These are phyloP conservation scores for Sussaba pulchella DNA, from an alignment of 2,888 invertebrate species.

Conservation along the genomic window DNA sequence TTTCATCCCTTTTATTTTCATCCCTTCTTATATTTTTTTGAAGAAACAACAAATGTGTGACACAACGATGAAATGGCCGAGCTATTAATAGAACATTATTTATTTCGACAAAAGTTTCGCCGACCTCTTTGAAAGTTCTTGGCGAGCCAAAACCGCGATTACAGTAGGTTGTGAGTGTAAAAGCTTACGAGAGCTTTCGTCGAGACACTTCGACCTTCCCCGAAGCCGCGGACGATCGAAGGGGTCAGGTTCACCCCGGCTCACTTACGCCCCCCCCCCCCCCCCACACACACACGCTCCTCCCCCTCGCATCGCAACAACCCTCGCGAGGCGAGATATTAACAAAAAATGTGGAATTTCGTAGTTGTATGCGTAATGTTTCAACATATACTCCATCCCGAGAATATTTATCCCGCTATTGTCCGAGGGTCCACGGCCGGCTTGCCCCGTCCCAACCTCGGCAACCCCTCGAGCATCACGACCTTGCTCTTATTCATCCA, in stretches of 20 bases:
- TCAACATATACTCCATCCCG: constrained; percentile 10
- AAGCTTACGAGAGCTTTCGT: constrained; percentile 32
- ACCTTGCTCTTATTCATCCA: constrained; percentile 54
- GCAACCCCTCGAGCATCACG: constrained; percentile 31
- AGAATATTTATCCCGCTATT: constrained; percentile 35
- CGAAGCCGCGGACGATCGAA: constrained; percentile 36
- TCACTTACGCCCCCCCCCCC: constrained; percentile 36
- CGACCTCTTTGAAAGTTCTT: constrained; percentile 20
- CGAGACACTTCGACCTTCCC: constrained; percentile 51
- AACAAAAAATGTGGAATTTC: constrained; percentile 38
- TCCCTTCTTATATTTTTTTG: constrained; percentile 1
- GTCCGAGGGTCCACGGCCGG: constrained; percentile 21
- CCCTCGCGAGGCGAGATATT: constrained; percentile 50
- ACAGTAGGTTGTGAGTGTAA: not conserved
- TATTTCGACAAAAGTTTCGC: constrained; percentile 33
- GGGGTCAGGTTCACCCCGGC: constrained; percentile 60
- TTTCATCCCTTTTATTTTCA: not conserved
- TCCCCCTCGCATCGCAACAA: no score
- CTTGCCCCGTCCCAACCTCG: constrained; percentile 31
- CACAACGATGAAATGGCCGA: not conserved
- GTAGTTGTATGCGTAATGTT: constrained; percentile 20
- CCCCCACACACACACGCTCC: constrained; percentile 35
- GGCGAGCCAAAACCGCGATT: constrained; percentile 21
- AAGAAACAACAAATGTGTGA: no score
- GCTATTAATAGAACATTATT: constrained; percentile 45